Conservation (phyloP, 2,113 vertebrate species). For the Marmota flaviventris region DNA sequence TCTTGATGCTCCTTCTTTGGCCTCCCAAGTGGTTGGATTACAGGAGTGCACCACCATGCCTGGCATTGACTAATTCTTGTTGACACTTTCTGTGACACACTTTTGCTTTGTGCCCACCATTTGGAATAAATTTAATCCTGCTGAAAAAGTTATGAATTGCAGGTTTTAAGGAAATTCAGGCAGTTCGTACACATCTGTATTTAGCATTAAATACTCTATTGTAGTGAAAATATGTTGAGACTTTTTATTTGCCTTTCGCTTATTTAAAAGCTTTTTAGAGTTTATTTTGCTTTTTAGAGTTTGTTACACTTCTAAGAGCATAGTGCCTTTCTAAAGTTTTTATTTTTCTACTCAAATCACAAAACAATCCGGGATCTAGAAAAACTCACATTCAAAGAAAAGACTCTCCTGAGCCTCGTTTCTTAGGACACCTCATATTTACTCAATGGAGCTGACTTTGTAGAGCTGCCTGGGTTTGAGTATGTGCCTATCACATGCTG, state of each 20-base stretch:
- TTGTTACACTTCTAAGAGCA: neutral
- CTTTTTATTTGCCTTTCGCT: neutral
- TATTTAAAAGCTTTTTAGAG: neutral
- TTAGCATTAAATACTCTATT: neutral
- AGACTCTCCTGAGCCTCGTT: neutral
- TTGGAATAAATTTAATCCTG: too few relatives aligned
- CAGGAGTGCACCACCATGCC: too few relatives aligned
- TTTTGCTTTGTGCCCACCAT: neutral
- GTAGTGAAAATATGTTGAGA: neutral
- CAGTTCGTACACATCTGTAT: neutral
- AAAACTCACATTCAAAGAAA: neutral
- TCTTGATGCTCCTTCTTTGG: too few relatives aligned
- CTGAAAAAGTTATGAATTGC: neutral
- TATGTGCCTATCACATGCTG: neutral
- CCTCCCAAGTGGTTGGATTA: too few relatives aligned
- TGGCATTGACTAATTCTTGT: too few relatives aligned
- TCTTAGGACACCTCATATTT: neutral
- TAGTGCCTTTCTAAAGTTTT: neutral
- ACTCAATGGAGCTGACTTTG: neutral
- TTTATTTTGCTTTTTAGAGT: neutral
- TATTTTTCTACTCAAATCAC: neutral
- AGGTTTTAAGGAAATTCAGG: neutral
- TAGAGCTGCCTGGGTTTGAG: neutral
- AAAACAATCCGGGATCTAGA: neutral
- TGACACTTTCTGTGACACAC: neutral